Percentiles rank a stretch among this genome's conserved stretches.
These are phyloP conservation scores for Muscicapa comitata DNA, from an alignment of 2,797 vertebrate genomes.

Conservation along the genomic window DNA sequence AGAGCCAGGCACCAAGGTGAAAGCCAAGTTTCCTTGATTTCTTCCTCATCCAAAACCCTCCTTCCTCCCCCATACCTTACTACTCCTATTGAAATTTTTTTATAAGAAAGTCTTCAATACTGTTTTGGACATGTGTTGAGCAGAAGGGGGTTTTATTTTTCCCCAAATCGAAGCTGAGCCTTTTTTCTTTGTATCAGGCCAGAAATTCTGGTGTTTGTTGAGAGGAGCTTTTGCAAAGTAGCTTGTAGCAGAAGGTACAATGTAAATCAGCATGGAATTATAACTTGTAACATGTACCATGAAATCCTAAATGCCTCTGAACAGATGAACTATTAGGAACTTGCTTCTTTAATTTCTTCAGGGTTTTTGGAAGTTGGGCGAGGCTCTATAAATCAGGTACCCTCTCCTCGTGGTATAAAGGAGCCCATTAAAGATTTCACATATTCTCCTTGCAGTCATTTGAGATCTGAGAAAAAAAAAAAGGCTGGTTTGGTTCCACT, in stretches of 20 bases:
- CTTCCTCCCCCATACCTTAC: neutral
- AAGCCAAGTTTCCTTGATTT: neutral
- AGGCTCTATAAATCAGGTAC: neutral
- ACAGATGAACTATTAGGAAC: neutral
- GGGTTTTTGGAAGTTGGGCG: neutral
- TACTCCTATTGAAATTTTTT: neutral
- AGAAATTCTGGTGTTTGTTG: neutral
- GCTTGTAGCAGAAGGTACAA: neutral
- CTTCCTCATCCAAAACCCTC: neutral
- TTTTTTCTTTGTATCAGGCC: neutral
- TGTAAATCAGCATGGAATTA: neutral
- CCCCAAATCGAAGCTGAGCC: neutral
- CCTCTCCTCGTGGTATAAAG: neutral
- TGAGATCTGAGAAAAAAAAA: neutral
- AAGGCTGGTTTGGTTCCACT: neutral
- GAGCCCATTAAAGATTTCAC: slow-evolving; percentile 8
- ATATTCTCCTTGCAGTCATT: neutral
- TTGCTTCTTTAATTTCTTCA: slow-evolving; percentile 31
- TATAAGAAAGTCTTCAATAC: neutral
- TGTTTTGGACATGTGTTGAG: neutral
- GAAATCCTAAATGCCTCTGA: slow-evolving; percentile 8
- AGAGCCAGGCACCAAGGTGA: neutral
- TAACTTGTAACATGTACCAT: neutral
- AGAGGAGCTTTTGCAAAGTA: neutral
- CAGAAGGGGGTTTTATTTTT: neutral